Percentiles rank a stretch among this genome's conserved stretches.
Evolutionary conservation across 2,797 vertebrate genomes (phyloP).

Genomic region (Labeo calbasu): DNA sequence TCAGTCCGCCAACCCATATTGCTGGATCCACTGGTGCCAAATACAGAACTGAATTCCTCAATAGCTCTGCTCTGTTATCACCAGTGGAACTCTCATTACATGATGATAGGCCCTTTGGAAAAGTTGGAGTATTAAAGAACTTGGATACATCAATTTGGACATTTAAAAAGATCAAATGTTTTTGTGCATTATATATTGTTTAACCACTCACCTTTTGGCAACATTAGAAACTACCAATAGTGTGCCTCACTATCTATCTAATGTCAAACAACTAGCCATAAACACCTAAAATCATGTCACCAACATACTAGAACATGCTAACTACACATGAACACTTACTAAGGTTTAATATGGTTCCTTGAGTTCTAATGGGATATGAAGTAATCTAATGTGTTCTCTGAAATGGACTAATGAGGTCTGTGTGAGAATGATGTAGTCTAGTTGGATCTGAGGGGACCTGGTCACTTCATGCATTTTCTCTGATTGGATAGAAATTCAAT

Average conservation of each 20-base stretch:
- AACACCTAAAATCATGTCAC: too few relatives aligned
- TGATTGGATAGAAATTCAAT: too few relatives aligned
- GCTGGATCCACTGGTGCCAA: constrained; percentile 70
- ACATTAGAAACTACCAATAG: background rate
- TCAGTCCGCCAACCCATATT: constrained; percentile 73
- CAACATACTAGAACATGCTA: too few relatives aligned
- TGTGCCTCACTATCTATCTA: background rate
- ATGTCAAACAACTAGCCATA: background rate
- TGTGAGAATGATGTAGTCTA: too few relatives aligned
- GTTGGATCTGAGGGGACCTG: too few relatives aligned
- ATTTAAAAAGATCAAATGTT: background rate
- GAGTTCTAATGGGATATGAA: too few relatives aligned
- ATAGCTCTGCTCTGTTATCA: constrained; percentile 71
- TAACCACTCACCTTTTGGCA: background rate
- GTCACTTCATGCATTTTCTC: too few relatives aligned
- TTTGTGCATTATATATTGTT: background rate
- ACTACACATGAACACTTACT: too few relatives aligned
- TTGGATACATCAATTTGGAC: background rate
- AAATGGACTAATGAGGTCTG: too few relatives aligned
- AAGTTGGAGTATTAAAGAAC: background rate
- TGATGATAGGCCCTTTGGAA: constrained; percentile 62
- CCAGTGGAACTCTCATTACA: constrained; percentile 65
- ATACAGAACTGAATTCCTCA: constrained; percentile 69
- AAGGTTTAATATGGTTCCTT: too few relatives aligned
- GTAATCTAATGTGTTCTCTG: too few relatives aligned